Evolutionary conservation across 2,113 vertebrate species (phyloP).

Genomic region (Tursiops truncatus): DNA sequence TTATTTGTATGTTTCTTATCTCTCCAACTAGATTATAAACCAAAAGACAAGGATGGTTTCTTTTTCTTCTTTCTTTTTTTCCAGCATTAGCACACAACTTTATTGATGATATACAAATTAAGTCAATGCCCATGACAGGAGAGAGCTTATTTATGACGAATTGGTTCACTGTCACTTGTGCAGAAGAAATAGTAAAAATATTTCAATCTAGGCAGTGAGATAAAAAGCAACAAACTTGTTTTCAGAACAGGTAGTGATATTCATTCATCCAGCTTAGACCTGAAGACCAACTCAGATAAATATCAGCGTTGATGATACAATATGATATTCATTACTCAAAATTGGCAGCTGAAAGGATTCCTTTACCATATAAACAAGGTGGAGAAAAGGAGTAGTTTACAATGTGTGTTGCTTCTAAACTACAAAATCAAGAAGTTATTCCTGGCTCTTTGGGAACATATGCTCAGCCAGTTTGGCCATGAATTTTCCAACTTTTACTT

Average conservation of each 20-base stretch:
- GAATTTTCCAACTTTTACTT: conserved; percentile 90
- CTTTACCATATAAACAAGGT: conserved; percentile 72
- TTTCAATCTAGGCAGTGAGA: conserved; percentile 60
- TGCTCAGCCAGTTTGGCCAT: conserved; percentile 77
- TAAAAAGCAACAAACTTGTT: conserved; percentile 73
- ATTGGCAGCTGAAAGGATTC: conserved; percentile 60
- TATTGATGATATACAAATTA: conserved; percentile 67
- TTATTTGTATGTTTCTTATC: conserved; percentile 49
- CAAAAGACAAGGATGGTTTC: conserved; percentile 38
- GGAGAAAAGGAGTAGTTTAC: conserved; percentile 68
- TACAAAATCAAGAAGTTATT: conserved; percentile 66
- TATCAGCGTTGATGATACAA: conserved; percentile 53
- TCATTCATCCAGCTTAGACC: conserved; percentile 66
- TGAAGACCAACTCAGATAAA: conserved; percentile 69
- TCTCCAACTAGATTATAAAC: conserved; percentile 63
- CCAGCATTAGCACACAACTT: conserved; percentile 61
- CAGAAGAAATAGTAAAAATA: conserved; percentile 71
- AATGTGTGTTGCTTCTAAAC: conserved; percentile 50
- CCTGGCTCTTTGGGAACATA: conserved; percentile 74
- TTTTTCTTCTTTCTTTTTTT: conserved; percentile 45
- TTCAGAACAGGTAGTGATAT: conserved; percentile 61
- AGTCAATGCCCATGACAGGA: conserved; percentile 61
- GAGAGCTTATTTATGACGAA: conserved; percentile 56
- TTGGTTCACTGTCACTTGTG: conserved; percentile 63
- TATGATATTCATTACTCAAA: conserved; percentile 66